Base-by-base conservation (phyloP, 2,888 invertebrate genomes). In the Ichneumon xanthorius region DNA sequence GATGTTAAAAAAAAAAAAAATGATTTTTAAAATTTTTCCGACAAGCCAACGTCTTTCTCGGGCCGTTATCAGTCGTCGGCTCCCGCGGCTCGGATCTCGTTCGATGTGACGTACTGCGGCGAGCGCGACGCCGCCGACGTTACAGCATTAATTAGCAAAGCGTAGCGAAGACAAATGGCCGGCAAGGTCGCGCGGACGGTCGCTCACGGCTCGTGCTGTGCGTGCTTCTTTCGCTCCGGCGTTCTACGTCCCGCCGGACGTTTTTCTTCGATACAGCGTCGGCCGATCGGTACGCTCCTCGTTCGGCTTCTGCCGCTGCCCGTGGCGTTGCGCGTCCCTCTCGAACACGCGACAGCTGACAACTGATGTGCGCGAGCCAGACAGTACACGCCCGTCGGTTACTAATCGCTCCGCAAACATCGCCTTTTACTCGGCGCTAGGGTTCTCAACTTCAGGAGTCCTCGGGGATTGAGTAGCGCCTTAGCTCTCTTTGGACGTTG, bases 351-450 rank as follows among this genome's bases (percentile, higher is more conserved):
- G 90, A 91, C 91, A 90, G 92, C 92, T 92, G 93, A 92, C 92
- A 92, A 92, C 91, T 91, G 90, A 93, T 91, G 92, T 92, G 88
- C 92, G 93, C 90, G 90, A 90, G 84, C 89, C 91, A 91, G 93
- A 91, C 92, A 92, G 93, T 93, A 93, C 90, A 91, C 91, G 90
- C 90, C 90, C 90, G 90, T 90, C 89, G 90, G 90, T 86, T 93
- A 93, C 93, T 93, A 93, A 93, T 93, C 93, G 91, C 92, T 89
- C 92, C 89, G 90, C 92, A 92, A 93, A 93, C 93, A 92, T 93
- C 90, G 91, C 91, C 45, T 92, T 86, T 82, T 90, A 90, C 80
- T 80, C 80, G 85, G 80, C 81, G 73, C 90, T 89, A 88, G 63
- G 92, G 87, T 88, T 88, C 90, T 92, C 92, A 92, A 90, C 87